Evolutionary conservation across 2,113 vertebrate genomes (phyloP), one percentile per base, ranked within the genome.

Genomic region (Hyaena hyaena): DNA sequence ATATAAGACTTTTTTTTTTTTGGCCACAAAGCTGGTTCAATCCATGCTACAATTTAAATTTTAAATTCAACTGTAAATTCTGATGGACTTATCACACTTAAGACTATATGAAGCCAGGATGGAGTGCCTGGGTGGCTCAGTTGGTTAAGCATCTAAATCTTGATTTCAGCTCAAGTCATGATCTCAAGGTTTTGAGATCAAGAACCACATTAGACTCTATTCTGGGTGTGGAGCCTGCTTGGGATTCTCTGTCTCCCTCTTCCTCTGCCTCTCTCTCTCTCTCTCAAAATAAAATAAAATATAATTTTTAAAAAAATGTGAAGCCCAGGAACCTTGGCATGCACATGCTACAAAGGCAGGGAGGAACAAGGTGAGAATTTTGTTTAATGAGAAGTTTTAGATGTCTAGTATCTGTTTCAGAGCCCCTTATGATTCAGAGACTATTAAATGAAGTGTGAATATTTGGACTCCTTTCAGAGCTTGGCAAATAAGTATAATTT

Each of bases 371-470:
- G 43, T 76, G 24, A 96, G 3, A 81, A 77, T 95, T 69, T 90
- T 53, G 9, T 77, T 95, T 68, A 79, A n/a, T 5, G 7, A 86
- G 23, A 92, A 61, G 39, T 86, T 90, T 81, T 92, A 95, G 39
- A 82, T 87, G 21, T 97, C 43, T 89, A 45, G 7, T 10, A 71
- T 86, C 45, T 68, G 4, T 15, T 90, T 26, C 14, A 31, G n/a
- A n/a, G n/a, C n/a, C n/a, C n/a, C n/a, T n/a, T 63, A 61, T 14
- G 58, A 15, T 80, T 88, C 61, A 76, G 23, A 82, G 66, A 83
- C 87, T 81, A 82, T 85, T 95, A 90, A 96, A 63, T 94, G 48
- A 66, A 74, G 5, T 90, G 2, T 68, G 91, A 96, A 69, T 95
- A 95, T 87, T 83, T 91, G 31, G 26, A 55, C 84, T 92, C 45